phyloP scores from a whole-genome alignment of 1,140 invertebrate species.

The Drosophila kanapiae region DNA sequence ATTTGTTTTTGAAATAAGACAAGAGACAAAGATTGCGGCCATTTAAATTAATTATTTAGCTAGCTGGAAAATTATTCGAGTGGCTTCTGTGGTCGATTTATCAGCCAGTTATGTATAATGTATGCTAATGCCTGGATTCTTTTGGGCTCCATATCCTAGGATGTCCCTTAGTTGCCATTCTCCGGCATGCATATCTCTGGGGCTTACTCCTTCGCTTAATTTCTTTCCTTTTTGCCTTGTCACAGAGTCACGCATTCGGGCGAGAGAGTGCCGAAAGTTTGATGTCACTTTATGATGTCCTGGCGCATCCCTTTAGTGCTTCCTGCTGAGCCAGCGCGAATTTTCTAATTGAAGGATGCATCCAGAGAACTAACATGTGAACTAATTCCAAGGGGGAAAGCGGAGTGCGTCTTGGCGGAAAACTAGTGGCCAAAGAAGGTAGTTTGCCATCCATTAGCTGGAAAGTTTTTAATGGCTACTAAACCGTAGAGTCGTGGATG shows the following conservation, averaged over 20 bases:
- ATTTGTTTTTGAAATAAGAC: conserved; percentile 32
- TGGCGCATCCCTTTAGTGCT: conserved; percentile 67
- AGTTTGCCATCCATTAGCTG: conserved; percentile 62
- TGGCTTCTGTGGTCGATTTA: conserved; percentile 20
- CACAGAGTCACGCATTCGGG: conserved; percentile 21
- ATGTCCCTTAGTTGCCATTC: conserved; percentile 1
- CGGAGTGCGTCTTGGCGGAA: neutral
- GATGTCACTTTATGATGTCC: conserved; percentile 38
- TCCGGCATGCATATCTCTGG: neutral
- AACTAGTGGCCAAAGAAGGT: conserved; percentile 28
- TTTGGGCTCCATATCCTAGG: conserved; percentile 10
- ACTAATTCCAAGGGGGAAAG: conserved; percentile 2
- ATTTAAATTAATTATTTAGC: conserved; percentile 53
- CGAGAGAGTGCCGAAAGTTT: conserved; percentile 13
- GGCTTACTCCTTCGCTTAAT: conserved; percentile 16
- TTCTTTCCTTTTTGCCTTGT: neutral
- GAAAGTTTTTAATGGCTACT: conserved; percentile 47
- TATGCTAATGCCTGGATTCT: conserved; percentile 41
- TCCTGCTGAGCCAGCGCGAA: conserved; percentile 52
- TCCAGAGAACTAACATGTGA: conserved; percentile 30
- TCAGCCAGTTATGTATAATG: conserved; percentile 37
- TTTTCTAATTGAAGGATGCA: conserved; percentile 66
- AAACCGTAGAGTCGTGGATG: neutral
- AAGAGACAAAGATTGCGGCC: conserved; percentile 30
- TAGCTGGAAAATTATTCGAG: conserved; percentile 29